phyloP scores from a whole-genome alignment of 2,888 invertebrate species.

The Cheilosia pagana region DNA sequence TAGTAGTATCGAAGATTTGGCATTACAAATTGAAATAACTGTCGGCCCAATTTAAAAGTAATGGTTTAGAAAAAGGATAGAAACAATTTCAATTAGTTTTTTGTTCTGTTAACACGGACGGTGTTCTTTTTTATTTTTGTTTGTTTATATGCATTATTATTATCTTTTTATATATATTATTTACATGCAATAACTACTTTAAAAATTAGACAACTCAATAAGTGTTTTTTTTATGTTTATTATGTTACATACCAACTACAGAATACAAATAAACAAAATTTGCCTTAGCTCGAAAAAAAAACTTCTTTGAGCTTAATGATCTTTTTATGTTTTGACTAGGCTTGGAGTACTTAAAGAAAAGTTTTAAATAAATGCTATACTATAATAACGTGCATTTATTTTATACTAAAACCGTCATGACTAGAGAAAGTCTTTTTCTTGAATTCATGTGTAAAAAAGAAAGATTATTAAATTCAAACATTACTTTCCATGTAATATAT shows the following conservation, averaged over 20 bases:
- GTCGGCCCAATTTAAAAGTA: conserved; percentile 1
- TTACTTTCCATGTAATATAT: conserved; percentile 12
- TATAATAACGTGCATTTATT: conserved; percentile 32
- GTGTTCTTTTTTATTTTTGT: conserved; percentile 43
- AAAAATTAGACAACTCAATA: conserved; percentile 66
- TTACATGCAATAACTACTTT: conserved; percentile 70
- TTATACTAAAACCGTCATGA: conserved; percentile 53
- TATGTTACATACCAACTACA: conserved; percentile 62
- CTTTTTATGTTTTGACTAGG: conserved; percentile 51
- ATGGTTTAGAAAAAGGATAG: conserved; percentile 13
- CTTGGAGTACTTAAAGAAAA: conserved; percentile 31
- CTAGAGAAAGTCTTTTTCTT: conserved; percentile 56
- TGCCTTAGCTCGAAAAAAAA: conserved; percentile 41
- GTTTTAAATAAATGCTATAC: conserved; percentile 52
- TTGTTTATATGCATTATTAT: conserved; percentile 11
- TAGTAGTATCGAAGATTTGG: conserved; percentile 27
- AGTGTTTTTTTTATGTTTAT: conserved; percentile 41
- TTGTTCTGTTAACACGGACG: conserved; percentile 73
- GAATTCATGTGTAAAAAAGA: conserved; percentile 27
- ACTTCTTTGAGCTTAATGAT: conserved; percentile 23
- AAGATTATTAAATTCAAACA: conserved; percentile 12
- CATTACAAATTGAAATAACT: conserved; percentile 27
- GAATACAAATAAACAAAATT: conserved; percentile 43
- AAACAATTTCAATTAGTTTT: conserved; percentile 38
- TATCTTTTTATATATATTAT: conserved; percentile 51